Base-by-base conservation (phyloP, 2,888 invertebrate species). In the Cheiracanthium punctorium region DNA sequence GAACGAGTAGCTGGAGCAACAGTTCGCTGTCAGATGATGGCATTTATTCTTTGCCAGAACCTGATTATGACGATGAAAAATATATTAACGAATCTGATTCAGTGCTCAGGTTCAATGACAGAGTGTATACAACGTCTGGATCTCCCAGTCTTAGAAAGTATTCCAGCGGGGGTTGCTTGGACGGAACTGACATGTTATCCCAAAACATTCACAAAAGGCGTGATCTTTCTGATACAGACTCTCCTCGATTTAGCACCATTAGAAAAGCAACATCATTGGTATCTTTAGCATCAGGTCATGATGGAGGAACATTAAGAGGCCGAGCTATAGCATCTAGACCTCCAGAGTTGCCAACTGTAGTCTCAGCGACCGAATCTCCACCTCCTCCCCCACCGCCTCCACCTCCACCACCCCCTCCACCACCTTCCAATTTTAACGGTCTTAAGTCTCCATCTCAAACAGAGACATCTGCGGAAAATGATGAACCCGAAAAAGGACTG, bases 11-110 rank as follows among this genome's bases (percentile, higher is more conserved):
- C 28, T 86, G 86, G 87, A 87, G 87, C 24, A 76, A 67, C 41
- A 82, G 80, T 28, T 87, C 88, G 24, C 30, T 76, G 0, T 87
- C 88, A 2, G 86, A 87, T 43, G 88, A 88, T 28, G 82, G 82
- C 8, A 84, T 80, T 17, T 81, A 84, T 33, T 88, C 82, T 0
- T 65, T 88, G 4, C 89, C 89, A 5, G 89, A 89, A 82, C 89
- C 89, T 0, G 89, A 89, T 48, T 89, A 89, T 43, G 80, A 77
- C 30, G 85, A 80, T 17, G 80, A 65, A 0, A 70, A 58, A 33
- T 82, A 82, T 10, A 24, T 71, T 5, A 48, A 69, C n/a, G 81
- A 70, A 29, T 43, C 82, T 20, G 80, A 82, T 30, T 79, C 77
- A 2, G 24, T 75, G 12, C 43, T 79, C 17, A 80, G 58, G n/a